A percentile compares a stretch with the other conserved stretches of the same genome.
Conservation (phyloP, 2,113 vertebrate genomes). For the Burhinus oedicnemus region DNA sequence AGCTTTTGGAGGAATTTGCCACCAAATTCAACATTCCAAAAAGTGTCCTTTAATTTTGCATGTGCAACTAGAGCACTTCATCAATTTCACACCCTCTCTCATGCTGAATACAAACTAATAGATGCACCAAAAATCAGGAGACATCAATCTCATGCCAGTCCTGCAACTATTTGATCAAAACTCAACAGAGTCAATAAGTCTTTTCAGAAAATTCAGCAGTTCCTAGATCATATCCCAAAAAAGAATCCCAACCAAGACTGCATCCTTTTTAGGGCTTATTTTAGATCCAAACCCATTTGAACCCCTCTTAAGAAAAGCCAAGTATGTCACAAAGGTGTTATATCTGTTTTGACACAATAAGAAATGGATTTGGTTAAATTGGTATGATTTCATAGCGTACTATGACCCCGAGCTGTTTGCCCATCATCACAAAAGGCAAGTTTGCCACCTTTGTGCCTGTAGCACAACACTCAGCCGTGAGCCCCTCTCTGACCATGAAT, state of each 20-base stretch:
- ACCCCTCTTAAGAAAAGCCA: background rate
- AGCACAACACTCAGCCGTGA: background rate
- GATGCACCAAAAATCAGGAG: background rate
- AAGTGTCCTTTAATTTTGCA: background rate
- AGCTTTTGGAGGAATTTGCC: slow-evolving; percentile 15
- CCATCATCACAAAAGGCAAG: background rate
- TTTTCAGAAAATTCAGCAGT: background rate
- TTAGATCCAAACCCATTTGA: background rate
- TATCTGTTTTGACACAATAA: background rate
- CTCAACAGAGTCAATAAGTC: background rate
- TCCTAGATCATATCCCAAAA: background rate
- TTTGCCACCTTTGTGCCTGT: background rate
- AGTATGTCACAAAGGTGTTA: background rate
- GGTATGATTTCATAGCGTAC: background rate
- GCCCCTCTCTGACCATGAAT: background rate
- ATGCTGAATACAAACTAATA: background rate
- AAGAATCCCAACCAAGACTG: background rate
- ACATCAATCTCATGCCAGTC: background rate
- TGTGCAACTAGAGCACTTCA: background rate
- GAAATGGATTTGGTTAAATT: background rate
- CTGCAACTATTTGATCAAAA: background rate
- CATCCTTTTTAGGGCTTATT: background rate
- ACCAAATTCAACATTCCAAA: background rate
- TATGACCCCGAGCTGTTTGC: background rate
- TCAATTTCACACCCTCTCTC: background rate